Conservation (phyloP, 2,113 vertebrate genomes). For the Myiozetetes cayanensis region DNA sequence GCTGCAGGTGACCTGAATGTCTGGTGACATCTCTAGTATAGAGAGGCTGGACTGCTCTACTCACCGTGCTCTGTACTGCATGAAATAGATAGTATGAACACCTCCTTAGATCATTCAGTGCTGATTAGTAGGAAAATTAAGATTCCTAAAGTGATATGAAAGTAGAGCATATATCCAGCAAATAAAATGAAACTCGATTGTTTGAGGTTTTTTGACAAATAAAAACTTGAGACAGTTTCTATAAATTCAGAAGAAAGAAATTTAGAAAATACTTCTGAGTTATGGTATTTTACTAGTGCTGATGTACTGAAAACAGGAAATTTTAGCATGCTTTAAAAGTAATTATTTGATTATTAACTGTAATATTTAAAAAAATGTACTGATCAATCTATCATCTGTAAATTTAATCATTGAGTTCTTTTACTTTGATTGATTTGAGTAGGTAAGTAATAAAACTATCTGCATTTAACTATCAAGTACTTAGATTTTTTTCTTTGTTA, state of each 20-base stretch:
- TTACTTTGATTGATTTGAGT: not conserved
- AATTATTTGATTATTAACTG: not conserved
- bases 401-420: not conserved
- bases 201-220: not conserved
- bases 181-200: not conserved
- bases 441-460: not conserved
- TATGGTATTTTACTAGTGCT: not conserved
- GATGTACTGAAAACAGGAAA: not conserved
- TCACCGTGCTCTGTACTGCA: not conserved
- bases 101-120: not conserved
- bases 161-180: not conserved
- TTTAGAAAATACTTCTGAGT: not conserved
- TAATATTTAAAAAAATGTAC: not conserved
- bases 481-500: not conserved
- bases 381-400: not conserved
- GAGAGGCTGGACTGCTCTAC: not conserved
- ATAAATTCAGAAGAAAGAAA: not conserved
- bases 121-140: not conserved
- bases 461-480: not conserved
- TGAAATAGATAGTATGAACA: not conserved
- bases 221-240: not conserved
- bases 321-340: not conserved
- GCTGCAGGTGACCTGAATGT: conserved; percentile 11
- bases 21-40: not conserved
- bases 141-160: not conserved